Percentiles rank a stretch among this genome's conserved stretches.
phyloP scores from a whole-genome alignment of 1,140 invertebrate genomes.

The Drosophila bocki region DNA sequence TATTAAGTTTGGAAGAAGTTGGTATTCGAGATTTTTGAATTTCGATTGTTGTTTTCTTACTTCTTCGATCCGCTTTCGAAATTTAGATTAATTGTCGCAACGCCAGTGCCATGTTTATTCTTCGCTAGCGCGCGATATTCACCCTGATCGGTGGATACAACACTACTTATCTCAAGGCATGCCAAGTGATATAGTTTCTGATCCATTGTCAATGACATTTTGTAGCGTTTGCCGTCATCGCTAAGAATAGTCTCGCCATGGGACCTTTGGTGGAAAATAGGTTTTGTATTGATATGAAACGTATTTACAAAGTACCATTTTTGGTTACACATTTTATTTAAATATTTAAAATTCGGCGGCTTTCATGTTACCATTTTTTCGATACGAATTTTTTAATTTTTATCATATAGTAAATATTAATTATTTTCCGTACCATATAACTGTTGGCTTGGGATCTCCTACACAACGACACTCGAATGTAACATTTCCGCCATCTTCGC shows the following conservation, averaged over 20 bases:
- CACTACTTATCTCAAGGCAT: constrained; percentile 92
- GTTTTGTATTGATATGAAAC: constrained; percentile 26
- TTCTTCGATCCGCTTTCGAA: constrained; percentile 96
- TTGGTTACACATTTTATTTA: not conserved
- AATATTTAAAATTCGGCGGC: not conserved
- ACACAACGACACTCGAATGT: constrained; percentile 98
- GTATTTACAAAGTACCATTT: constrained; percentile 14
- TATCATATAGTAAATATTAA: constrained; percentile 12
- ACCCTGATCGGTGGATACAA: constrained; percentile 94
- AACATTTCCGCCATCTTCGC: constrained; percentile 96
- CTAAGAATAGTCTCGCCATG: constrained; percentile 92
- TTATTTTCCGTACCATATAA: constrained; percentile 91
- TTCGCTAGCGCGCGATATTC: constrained; percentile 97
- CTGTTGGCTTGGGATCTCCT: constrained; percentile 95
- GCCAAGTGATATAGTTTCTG: constrained; percentile 96
- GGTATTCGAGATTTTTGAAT: constrained; percentile 17
- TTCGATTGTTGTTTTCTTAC: constrained; percentile 86
- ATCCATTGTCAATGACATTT: constrained; percentile 92
- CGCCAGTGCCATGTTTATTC: constrained; percentile 96
- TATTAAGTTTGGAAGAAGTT: constrained; percentile 52
- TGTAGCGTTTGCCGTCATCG: constrained; percentile 91
- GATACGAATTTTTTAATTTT: not conserved
- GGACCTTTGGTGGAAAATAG: constrained; percentile 88
- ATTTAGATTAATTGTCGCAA: constrained; percentile 97
- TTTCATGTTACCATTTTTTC: not conserved